Base-by-base conservation (phyloP, 2,797 vertebrate genomes). In the Ptychobarbus kaznakovi region DNA sequence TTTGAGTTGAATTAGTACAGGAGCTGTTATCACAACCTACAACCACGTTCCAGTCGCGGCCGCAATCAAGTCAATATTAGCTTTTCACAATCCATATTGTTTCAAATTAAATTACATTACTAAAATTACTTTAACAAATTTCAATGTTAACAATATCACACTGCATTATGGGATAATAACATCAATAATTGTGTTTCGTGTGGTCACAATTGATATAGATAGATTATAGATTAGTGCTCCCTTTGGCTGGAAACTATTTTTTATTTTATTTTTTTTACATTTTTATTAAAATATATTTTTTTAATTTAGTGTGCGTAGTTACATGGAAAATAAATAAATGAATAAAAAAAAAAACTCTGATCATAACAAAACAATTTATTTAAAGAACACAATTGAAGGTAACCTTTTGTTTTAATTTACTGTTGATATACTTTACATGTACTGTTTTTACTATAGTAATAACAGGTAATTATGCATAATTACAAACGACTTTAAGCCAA, bases 1-100 rank as follows among this genome's bases (percentile, higher is more conserved):
- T 87, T 87, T 74, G 3, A 66, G 86, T 79, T 65, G 51, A 79
- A 74, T 74, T 63, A 86, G 28, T 20, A 28, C 72, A 66, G 58
- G 15, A 83, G 76, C 49, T 40, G 69, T 70, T 74, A 51, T 75
- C 46, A 35, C 40, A 40, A 1, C 65, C 53, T 73, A 68, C 72
- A 78, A 80, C 49, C 56, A 73, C 40, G 22, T 83, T 81, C 44
- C 58, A 63, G 38, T 53, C 40, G 38, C 44, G 51, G 25, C 73
- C 73, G 58, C 77, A 51, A 86, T 65, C 35, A 18, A 18, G 53
- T 18, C 38, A 10, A 6, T 11, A 25, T 28, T 44, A 44, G 53
- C 18, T 1, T 75, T 75, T 51, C 46, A 28, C 70, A 6, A 28
- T 73, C 70, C 70, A 49, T 28, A 73, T 18, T 0, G 15, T 49